Conservation (phyloP, 2,797 vertebrate genomes). For the Pteropus rufus region DNA sequence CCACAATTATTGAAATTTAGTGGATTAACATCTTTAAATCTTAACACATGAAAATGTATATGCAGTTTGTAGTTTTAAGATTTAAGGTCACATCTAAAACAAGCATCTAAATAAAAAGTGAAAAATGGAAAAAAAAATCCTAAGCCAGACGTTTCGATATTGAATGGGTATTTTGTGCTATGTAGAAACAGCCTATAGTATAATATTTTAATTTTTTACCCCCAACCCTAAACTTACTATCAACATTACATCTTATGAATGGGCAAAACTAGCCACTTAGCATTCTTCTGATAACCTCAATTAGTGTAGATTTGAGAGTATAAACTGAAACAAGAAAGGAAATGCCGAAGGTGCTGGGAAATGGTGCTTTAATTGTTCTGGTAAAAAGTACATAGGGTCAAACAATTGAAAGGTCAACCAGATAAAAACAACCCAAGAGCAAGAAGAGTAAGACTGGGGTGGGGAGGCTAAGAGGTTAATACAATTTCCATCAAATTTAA, state of each 20-base stretch:
- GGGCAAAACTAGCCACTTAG: neutral
- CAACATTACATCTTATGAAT: neutral
- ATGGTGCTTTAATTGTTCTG: neutral
- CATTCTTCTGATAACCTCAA: neutral
- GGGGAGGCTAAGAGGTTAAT: neutral
- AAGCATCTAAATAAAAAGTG: neutral
- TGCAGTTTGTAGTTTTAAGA: neutral
- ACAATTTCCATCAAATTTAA: slow-evolving; percentile 28
- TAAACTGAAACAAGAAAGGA: neutral
- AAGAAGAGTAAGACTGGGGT: neutral
- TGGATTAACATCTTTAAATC: neutral
- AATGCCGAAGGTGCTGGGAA: neutral
- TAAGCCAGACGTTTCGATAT: neutral
- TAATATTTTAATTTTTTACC: slow-evolving; percentile 31
- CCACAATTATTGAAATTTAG: neutral
- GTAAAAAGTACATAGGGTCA: neutral
- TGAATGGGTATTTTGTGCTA: neutral
- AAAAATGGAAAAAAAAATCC: neutral
- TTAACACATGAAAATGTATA: neutral
- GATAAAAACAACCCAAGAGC: neutral
- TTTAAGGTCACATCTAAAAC: neutral
- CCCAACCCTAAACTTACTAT: neutral
- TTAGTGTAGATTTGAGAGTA: neutral
- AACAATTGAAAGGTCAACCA: neutral
- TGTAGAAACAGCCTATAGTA: neutral